Evolutionary conservation across 2,888 invertebrate genomes (phyloP), one percentile per base, ranked within the genome.

Genomic region (Globia sparganii): DNA sequence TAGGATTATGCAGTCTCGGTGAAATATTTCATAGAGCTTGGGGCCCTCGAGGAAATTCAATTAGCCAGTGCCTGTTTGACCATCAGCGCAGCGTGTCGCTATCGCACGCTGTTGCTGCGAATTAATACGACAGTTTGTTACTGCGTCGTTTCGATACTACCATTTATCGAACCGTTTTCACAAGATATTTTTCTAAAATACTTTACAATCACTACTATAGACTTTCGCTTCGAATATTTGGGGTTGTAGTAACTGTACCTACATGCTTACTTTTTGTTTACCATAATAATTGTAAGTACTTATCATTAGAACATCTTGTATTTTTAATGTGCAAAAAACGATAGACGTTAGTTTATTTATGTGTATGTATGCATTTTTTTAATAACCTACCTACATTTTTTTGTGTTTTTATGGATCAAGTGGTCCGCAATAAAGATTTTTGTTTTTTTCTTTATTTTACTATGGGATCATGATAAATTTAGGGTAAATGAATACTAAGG

Each of bases 11-110:
- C 70, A 79, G 74, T 70, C 40, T 69, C 59, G 64, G 58, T 77
- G 71, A 75, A 85, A 82, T 77, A 85, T 83, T 76, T 78, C 72
- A 65, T 78, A 58, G 40, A 34, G 75, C 71, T 75, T 59, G 61
- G 69, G 67, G 82, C 80, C 81, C 75, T 80, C 65, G 75, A 79
- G 78, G 78, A 81, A 88, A 87, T 87, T 81, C 79, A 87, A 88
- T 88, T 88, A 85, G 74, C 80, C 84, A 73, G 82, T 74, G 80
- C 72, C 78, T 84, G 89, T 88, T 86, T 81, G 78, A 80, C 75
- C 81, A 82, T 75, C 83, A 66, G 83, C 66, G 79, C 80, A 72
- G 68, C 65, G 75, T 87, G 78, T 80, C 76, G 72, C 77, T 71
- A 62, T 79, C 71, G 66, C 78, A 75, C 70, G 75, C 75, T 69